Evolutionary conservation across 2,797 vertebrate species (phyloP), one percentile per base, ranked within the genome.

Genomic region (Sebastes kiyomatsui): DNA sequence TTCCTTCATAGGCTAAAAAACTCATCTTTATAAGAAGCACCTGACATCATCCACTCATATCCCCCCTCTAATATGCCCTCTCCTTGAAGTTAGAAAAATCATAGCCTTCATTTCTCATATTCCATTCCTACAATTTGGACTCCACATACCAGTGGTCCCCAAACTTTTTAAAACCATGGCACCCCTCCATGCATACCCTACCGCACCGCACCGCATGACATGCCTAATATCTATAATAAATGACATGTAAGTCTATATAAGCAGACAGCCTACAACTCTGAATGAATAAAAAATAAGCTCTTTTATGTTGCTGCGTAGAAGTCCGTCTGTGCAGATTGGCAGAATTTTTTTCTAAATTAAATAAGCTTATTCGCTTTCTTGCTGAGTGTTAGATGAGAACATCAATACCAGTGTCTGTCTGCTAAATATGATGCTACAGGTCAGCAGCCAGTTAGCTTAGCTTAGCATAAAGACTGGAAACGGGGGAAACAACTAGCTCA

Each of bases 1-100:
- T 80, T 77, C 78, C 49, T 68, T 85, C 77, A 88, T 28, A 46
- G 64, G 66, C 55, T 75, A 60, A 74, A 66, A 83, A 79, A 71
- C 35, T 74, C 28, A 72, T 81, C 67, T 76, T 76, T 81, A 68
- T 59, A 72, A 80, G 68, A 82, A 84, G 61, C 56, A 55, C 62
- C 78, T 81, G 73, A 84, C 77, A 78, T 78, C 64, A 69, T n/a
- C 30, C 74, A 70, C 72, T 69, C 72, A 67, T 42, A 64, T 59
- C 35, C 10, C 33, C 78, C 62, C 69, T 73, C 62, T 20, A 79
- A 83, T 56, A 35, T 66, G 18, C 64, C 77, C 58, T 84, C 3
- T 16, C 64, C 58, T 56, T 28, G 8, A 77, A 70, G 42, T 62
- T 52, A n/a, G 20, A 38, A 75, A 73, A n/a, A 11, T n/a, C 16